Evolutionary conservation across 2,113 vertebrate species (phyloP).

Genomic region (Sorex fumeus): DNA sequence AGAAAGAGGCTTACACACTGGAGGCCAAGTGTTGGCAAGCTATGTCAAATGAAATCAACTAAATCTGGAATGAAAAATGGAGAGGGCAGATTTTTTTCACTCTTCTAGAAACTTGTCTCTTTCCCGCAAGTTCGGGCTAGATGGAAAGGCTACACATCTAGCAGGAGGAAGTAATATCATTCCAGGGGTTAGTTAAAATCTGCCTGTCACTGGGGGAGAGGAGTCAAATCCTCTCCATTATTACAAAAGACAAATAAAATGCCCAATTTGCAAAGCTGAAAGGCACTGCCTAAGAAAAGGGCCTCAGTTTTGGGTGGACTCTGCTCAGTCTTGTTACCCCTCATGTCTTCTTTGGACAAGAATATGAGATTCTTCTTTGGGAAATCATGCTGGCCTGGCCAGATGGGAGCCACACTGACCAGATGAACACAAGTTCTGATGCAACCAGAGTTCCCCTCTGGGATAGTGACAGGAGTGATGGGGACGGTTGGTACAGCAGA

Average conservation of each 20-base stretch:
- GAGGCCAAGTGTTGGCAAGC: neutral
- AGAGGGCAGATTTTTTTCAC: neutral
- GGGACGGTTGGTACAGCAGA: neutral
- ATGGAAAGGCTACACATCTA: neutral
- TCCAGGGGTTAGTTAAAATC: slow-evolving; percentile 31
- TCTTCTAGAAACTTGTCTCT: slow-evolving; percentile 4
- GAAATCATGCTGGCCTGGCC: neutral
- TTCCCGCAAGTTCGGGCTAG: neutral
- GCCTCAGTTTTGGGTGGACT: neutral
- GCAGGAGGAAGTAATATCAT: neutral
- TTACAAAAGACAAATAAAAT: neutral
- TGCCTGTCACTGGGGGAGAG: neutral
- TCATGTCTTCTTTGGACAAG: neutral
- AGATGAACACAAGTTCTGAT: neutral
- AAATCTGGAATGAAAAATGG: neutral
- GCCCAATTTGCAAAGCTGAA: neutral
- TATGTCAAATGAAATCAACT: neutral
- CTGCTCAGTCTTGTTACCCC: neutral
- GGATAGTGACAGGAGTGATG: neutral
- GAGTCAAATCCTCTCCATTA: slow-evolving; percentile 26
- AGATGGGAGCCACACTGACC: neutral
- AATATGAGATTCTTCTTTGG: slow-evolving; percentile 8
- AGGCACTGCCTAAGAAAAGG: neutral
- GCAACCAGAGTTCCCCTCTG: neutral
- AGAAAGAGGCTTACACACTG: neutral